Base-by-base conservation (phyloP, 2,797 vertebrate species). In the Enteromius mattozi region DNA sequence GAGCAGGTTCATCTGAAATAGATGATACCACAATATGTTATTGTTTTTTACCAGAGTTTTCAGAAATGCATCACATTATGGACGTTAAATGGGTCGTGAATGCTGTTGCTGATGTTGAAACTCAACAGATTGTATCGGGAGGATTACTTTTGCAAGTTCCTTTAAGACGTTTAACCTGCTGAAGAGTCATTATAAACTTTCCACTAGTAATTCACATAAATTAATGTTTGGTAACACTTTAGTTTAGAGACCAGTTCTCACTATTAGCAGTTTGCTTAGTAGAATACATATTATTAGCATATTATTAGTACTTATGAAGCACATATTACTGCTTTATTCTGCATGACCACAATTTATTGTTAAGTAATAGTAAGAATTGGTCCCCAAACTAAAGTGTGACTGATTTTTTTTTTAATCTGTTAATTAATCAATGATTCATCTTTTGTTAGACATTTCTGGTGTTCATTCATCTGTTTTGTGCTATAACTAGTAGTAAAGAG, bases 1-100 rank as follows among this genome's bases (percentile, higher is more conserved):
- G 12, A 76, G 51, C 54, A 59, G 49, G 49, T 59, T 40, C 35
- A 24, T 77, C 21, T 59, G 21, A 37, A 77, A 24, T 77, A 77
- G 51, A 77, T 24, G 13, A 59, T 56, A 56, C 33, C 51, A 56
- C 51, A 76, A 40, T 56, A n/a, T 76, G 19, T 37, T 10, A 3
- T 35, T 35, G 35, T 4, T 72, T 70, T 45, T 16, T 7, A 13
- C 7, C 33, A 37, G 21, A 24, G 35, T 76, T 37, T 72, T 40
- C 16, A 47, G 16, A 49, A 72, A 49, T 47, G 24, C 24, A 17
- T 71, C 6, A 45, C 42, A 71, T 47, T 45, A 47, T 77, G 74
- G 51, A 24, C 3, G 54, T 24, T 77, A 77, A 77, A 59, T 77
- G 51, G 33, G 19, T 35, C 49, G 12, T 75, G 70, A 47, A 47